Evolutionary conservation across 2,113 vertebrate genomes (phyloP), one percentile per base, ranked within the genome.

Genomic region (Lamprologus callipterus): DNA sequence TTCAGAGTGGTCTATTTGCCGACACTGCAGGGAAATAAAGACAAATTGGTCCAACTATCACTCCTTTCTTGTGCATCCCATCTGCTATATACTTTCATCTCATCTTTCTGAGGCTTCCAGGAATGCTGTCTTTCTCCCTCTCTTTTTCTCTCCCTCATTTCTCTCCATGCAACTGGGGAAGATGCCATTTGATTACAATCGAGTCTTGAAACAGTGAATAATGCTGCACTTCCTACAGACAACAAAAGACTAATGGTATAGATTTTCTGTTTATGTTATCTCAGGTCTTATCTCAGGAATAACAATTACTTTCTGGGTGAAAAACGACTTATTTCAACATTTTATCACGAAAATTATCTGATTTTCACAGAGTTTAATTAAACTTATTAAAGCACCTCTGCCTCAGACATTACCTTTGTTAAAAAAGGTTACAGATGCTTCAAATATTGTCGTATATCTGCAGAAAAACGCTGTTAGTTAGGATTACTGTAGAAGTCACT

Each of bases 41-140:
- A 91, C 86, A 92, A 93, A 93, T 90, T 92, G 93, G 86, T 87
- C 75, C 84, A 80, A 88, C 88, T 80, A 58, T 88, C 88, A 81
- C 53, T 84, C 26, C 55, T 80, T 84, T 70, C 60, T 33, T 23
- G 57, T 60, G 40, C 82, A 58, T 87, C 87, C 82, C 78, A 84
- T 90, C 78, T 14, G 37, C 37, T n/a, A 1, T 7, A 14, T 21
- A 84, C 92, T 93, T 94, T 93, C 86, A 93, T 92, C 88, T 85
- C 55, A n/a, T 78, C 79, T 70, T 55, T 93, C 78, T 85, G 70
- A 89, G 78, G 88, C 80, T 86, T 86, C 83, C 35, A 65, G 68
- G 78, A 65, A 80, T 70, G 37, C 31, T 81, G 35, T 51, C 35
- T 75, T 54, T 35, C 40, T 78, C 21, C 11, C 40, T 21, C 6